Conservation (phyloP, 2,888 invertebrate genomes). For the Luperina testacea region DNA sequence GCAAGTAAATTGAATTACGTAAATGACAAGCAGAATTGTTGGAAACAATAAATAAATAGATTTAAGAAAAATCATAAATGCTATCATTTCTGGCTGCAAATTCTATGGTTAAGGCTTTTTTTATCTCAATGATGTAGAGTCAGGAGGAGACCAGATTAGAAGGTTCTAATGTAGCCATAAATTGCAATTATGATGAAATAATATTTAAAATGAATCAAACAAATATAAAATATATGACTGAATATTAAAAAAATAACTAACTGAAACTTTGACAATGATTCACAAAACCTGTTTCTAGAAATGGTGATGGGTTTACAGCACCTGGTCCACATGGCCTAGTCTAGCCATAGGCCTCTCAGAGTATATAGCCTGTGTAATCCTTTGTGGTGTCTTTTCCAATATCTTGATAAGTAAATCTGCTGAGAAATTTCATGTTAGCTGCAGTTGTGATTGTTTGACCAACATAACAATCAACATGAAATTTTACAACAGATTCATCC, state of each 20-base stretch:
- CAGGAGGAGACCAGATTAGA: background rate
- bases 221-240: background rate
- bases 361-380: slow-evolving; percentile 6
- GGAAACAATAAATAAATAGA: background rate
- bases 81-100: background rate
- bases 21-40: background rate
- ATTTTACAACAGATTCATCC: slow-evolving; percentile 13
- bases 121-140: background rate
- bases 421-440: slow-evolving; percentile 13
- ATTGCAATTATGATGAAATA: background rate
- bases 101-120: background rate
- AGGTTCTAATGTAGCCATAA: background rate
- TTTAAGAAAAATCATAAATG: background rate
- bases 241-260: background rate
- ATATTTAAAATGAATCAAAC: background rate
- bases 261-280: background rate
- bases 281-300: background rate
- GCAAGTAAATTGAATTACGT: background rate
- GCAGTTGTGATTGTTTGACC: slow-evolving; percentile 13
- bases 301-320: background rate
- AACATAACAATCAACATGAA: slow-evolving; percentile 14
- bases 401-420: background rate
- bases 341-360: background rate
- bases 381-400: slow-evolving; percentile 15
- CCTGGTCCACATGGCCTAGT: background rate